phyloP scores from a whole-genome alignment of 2,888 invertebrate genomes.

The Ochlodes sylvanus region DNA sequence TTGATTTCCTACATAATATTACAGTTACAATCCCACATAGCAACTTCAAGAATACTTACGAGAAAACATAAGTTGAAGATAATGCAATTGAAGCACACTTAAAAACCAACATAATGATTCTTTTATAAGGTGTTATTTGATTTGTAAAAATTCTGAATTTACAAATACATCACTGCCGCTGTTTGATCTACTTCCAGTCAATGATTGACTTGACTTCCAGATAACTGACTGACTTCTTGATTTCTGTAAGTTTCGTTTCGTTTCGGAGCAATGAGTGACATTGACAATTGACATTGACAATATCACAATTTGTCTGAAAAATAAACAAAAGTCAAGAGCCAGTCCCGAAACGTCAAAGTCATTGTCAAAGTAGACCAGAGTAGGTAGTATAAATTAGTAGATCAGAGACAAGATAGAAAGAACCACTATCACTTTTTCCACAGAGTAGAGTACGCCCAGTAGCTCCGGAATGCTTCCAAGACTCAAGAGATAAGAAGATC shows the following conservation, averaged over 20 bases:
- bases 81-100: constrained; percentile 71
- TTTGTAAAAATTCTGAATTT: background rate
- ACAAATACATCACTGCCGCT: constrained; percentile 9
- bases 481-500: too few relatives aligned
- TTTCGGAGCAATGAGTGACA: background rate
- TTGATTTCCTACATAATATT: background rate
- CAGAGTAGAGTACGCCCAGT: too few relatives aligned
- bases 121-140: background rate
- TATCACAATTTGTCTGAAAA: too few relatives aligned
- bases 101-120: constrained; percentile 69
- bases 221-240: background rate
- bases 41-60: constrained; percentile 62
- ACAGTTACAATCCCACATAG: background rate
- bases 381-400: too few relatives aligned
- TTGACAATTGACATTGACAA: too few relatives aligned
- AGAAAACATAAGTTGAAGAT: constrained; percentile 69
- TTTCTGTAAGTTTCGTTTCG: background rate
- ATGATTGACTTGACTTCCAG: too few relatives aligned
- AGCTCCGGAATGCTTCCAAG: too few relatives aligned
- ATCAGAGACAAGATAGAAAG: too few relatives aligned
- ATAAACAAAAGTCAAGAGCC: too few relatives aligned
- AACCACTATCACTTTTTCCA: too few relatives aligned
- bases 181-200: constrained; percentile 13
- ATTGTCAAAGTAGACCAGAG: too few relatives aligned
- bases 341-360: too few relatives aligned